Conservation (phyloP, 2,797 vertebrate genomes). For the Fistularia tabacaria region DNA sequence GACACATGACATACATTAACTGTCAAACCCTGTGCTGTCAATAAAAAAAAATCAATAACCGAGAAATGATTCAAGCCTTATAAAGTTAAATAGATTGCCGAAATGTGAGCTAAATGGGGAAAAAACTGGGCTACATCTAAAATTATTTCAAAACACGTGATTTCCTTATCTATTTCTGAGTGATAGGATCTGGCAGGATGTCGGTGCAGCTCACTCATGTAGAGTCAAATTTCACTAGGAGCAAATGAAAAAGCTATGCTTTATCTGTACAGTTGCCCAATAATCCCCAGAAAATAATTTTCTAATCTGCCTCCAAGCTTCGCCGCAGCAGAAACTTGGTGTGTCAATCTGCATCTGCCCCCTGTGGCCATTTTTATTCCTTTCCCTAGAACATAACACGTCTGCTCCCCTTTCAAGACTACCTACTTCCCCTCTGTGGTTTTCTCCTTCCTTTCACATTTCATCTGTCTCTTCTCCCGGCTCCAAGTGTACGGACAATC, state of each 20-base stretch:
- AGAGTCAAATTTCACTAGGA: slow-evolving; percentile 30
- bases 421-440: too few relatives aligned
- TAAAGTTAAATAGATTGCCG: too few relatives aligned
- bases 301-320: slow-evolving; percentile 24
- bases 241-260: not conserved
- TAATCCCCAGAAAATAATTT: not conserved
- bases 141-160: too few relatives aligned
- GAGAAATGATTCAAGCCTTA: slow-evolving; percentile 12
- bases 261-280: too few relatives aligned
- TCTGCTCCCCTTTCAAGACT: too few relatives aligned
- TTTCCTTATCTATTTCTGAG: too few relatives aligned
- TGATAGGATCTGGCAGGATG: too few relatives aligned
- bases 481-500: too few relatives aligned
- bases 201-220: slow-evolving; percentile 34
- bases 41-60: slow-evolving; percentile 23
- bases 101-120: not conserved
- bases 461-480: too few relatives aligned
- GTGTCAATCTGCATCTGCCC: slow-evolving; percentile 45
- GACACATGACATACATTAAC: slow-evolving; percentile 66
- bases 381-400: too few relatives aligned
- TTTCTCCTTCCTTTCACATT: too few relatives aligned
- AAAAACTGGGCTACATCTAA: too few relatives aligned
- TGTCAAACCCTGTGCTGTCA: slow-evolving; percentile 50
- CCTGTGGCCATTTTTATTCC: slow-evolving; percentile 40
- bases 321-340: slow-evolving; percentile 5